phyloP scores from a whole-genome alignment of 2,888 invertebrate genomes.

The Synanthedon formicaeformis region DNA sequence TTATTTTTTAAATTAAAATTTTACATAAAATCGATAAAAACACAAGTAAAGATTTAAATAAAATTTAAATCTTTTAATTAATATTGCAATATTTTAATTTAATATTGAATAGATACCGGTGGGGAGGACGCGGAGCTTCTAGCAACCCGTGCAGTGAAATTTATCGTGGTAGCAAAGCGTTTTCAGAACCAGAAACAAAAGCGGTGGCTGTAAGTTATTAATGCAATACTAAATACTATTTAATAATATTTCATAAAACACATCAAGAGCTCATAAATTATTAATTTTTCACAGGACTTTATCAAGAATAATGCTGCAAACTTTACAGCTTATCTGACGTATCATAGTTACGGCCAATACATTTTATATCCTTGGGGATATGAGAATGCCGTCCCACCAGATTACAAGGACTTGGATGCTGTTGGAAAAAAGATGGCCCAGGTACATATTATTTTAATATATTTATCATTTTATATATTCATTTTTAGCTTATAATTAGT shows the following conservation, averaged over 20 bases:
- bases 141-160: conserved; percentile 85
- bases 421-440: conserved; percentile 78
- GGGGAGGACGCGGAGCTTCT: conserved; percentile 90
- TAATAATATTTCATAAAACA: background rate
- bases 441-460: conserved; percentile 33
- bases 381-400: conserved; percentile 77
- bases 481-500: too few species aligned
- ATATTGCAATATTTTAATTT: background rate
- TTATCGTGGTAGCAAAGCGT: conserved; percentile 82
- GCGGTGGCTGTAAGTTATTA: conserved; percentile 62
- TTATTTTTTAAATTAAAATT: too few species aligned
- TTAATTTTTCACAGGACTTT: conserved; percentile 51
- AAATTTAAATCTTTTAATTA: too few species aligned
- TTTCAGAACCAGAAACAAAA: conserved; percentile 89
- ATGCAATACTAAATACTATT: background rate
- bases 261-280: background rate
- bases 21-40: too few species aligned
- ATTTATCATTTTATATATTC: too few species aligned
- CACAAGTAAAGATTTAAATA: too few species aligned
- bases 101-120: conserved; percentile 72
- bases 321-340: conserved; percentile 80
- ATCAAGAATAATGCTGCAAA: conserved; percentile 57
- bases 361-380: conserved; percentile 91
- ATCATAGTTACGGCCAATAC: conserved; percentile 89
- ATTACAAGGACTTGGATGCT: conserved; percentile 75